Evolutionary conservation across 2,797 vertebrate species (phyloP).

Genomic region (Acrossocheilus wenchowensis): DNA sequence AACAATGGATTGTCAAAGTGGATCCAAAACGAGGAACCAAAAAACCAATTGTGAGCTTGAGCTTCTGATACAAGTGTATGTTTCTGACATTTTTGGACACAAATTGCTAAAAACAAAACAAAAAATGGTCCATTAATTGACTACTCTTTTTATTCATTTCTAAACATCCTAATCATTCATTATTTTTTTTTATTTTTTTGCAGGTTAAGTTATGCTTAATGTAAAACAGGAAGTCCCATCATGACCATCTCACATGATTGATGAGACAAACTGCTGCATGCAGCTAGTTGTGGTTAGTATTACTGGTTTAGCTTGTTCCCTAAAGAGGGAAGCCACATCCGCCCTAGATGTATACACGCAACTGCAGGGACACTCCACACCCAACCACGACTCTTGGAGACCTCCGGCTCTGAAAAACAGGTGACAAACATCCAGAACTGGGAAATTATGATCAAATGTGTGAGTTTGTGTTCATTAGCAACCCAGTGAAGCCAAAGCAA

Average conservation of each 20-base stretch:
- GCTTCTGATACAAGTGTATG: not conserved
- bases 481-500: not conserved
- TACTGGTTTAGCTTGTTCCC: not conserved
- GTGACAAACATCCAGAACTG: not conserved
- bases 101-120: not conserved
- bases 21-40: not conserved
- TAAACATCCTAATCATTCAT: not conserved
- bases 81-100: not conserved
- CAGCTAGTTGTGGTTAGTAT: not conserved
- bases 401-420: not conserved
- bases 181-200: not conserved
- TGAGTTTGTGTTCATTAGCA: not conserved
- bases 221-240: not conserved
- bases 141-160: not conserved
- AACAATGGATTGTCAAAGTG: not conserved
- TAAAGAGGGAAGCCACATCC: not conserved
- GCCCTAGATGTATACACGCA: not conserved
- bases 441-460: not conserved
- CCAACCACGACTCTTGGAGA: not conserved
- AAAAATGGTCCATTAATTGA: not conserved
- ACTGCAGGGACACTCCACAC: not conserved
- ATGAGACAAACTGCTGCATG: not conserved
- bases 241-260: not conserved
- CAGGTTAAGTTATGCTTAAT: not conserved
- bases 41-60: not conserved